A percentile compares a stretch with the other conserved stretches of the same genome.
Conservation (phyloP, 2,113 vertebrate species). For the Spilogale gracilis region DNA sequence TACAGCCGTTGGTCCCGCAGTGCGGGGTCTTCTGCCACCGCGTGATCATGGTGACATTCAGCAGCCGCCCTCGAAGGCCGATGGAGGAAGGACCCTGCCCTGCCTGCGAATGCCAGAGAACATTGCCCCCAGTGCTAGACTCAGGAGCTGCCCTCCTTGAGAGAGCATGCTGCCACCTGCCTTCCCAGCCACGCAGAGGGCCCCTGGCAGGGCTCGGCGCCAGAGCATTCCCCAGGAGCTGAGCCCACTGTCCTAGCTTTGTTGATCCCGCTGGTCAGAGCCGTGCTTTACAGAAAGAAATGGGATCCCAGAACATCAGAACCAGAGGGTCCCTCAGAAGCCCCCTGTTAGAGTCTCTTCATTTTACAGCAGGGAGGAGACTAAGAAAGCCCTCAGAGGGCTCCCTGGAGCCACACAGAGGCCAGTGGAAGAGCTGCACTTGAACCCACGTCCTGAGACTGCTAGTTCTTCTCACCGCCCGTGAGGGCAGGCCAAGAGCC, state of each 20-base stretch:
- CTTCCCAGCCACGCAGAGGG: not conserved
- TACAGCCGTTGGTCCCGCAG: fast-evolving
- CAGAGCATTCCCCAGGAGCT: not conserved
- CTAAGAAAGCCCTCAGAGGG: not conserved
- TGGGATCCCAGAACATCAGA: not conserved
- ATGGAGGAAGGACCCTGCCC: not conserved
- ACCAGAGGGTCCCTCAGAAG: not conserved
- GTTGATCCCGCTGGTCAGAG: not conserved
- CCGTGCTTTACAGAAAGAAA: not conserved
- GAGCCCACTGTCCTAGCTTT: not conserved
- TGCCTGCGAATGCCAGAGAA: fast-evolving
- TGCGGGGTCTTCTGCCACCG: fast-evolving
- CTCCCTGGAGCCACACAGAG: fast-evolving
- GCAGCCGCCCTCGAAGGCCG: not conserved
- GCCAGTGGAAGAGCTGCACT: not conserved
- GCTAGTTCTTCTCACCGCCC: not conserved
- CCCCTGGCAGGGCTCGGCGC: fast-evolving
- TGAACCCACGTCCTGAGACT: fast-evolving
- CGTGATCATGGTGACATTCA: fast-evolving
- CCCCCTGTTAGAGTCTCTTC: not conserved
- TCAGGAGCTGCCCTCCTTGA: not conserved
- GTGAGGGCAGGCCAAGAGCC: not conserved
- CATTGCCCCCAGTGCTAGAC: not conserved
- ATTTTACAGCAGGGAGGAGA: not conserved
- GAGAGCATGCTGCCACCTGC: not conserved